Base-by-base conservation (phyloP, 2,797 vertebrate genomes). In the Sebastes baramenuke region DNA sequence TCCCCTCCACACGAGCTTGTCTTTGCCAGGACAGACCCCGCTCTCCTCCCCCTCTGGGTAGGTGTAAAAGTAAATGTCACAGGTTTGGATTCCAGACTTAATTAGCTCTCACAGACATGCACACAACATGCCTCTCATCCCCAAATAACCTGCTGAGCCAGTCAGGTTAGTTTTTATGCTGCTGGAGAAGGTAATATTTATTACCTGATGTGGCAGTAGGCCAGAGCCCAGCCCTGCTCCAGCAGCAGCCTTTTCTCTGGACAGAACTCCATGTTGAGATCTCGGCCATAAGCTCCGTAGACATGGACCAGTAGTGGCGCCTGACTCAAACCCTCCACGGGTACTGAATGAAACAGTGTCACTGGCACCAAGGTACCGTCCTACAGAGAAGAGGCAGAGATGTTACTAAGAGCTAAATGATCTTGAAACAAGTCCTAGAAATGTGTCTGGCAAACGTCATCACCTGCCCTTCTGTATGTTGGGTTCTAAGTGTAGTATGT, bases 171-270 rank as follows among this genome's bases (percentile, higher is more conserved):
- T 32, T 36, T 73, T 60, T 22, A 56, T 9, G 55, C 24, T 38
- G 14, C 25, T 46, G 32, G 6, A 67, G 24, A 7, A 36, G n/a
- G 6, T 46, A 65, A 77, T 8, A 10, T 1, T 0, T 49, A 36
- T 36, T 94, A 99, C 99, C 99, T 97, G 90, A 99, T 97, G 34
- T 99, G 99, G 92, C 99, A 99, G 90, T 97, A 99, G 52, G 97
- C 98, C 89, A 99, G 95, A 88, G 96, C 96, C 99, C 98, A 99
- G 46, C 97, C 97, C 49, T 97, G 94, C 6, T 99, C 97, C 92
- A 98, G 92, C 90, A 99, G 93, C 75, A 98, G 88, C 85, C 95
- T 94, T 81, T 95, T 97, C 82, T 97, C 97, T 83, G 97, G 96
- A 91, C 96, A 95, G 95, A 99, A 99, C 72, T 93, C 95, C 97